Evolutionary conservation across 2,797 vertebrate species (phyloP), one percentile per base, ranked within the genome.

Genomic region (Meda fulgida): DNA sequence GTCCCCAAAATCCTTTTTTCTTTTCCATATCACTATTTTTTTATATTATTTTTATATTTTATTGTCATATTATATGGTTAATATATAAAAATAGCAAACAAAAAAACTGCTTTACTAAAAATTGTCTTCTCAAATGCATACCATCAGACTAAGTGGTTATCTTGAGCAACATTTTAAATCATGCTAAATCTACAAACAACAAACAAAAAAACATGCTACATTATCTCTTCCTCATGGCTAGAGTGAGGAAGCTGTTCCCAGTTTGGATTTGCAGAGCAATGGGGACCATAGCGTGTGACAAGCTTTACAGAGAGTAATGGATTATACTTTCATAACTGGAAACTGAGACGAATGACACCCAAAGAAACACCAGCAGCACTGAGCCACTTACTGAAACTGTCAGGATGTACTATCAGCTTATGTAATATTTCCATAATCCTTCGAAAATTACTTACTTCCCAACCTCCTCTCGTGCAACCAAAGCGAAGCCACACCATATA

Each of bases 231-330:
- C 40, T 29, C 55, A 13, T 29, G 46, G 23, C 63, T 53, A 29
- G 1, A 40, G 8, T 29, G 53, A 51, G 53, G 16, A 84, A 78
- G 65, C 38, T 36, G 6, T 60, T 80, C 65, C 14, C 21, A 2
- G 40, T 55, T 38, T 46, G 78, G 77, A 73, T 86, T 84, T 58
- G 18, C 38, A 77, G 71, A 80, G 58, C 71, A 77, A 13, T 7
- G 46, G 80, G 70, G 77, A 84, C 38, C 86, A 81, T 14, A 87
- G 71, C 31, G n/a, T 84, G 78, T 77, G 82, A 87, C 81, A 70
- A 53, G 86, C 82, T 86, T 86, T 84, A n/a, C 34, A n/a, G 23
- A 34, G 72, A 53, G 76, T 78, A 81, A 81, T 63, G 11, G 55
- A 88, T 78, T 88, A 80, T 53, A 65, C 85, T 65, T 60, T 82